A percentile compares a stretch with the other conserved stretches of the same genome.
These are phyloP conservation scores for Pachyuromys duprasi DNA, from an alignment of 2,797 vertebrate genomes.

Conservation along the genomic window DNA sequence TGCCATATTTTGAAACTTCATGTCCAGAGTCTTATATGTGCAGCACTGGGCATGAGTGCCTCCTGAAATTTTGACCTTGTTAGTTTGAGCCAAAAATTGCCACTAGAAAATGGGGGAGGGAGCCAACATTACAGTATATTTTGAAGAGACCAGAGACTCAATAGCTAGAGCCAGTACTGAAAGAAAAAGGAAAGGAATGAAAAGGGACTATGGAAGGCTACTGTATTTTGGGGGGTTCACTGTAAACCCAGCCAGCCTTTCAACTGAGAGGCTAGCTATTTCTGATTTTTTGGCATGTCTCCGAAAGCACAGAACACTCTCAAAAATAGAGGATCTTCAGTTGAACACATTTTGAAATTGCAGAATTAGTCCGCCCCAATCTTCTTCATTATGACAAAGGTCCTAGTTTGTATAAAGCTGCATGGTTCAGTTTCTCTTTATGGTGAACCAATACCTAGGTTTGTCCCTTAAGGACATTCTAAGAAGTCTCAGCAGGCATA, in stretches of 20 bases:
- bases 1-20: not conserved
- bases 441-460: not conserved
- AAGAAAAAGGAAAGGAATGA: not conserved
- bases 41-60: not conserved
- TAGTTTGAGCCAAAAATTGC: not conserved
- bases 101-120: not conserved
- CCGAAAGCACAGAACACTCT: not conserved
- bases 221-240: not conserved
- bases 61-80: not conserved
- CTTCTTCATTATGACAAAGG: not conserved
- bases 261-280: not conserved
- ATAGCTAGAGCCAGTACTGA: no score
- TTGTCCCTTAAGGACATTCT: slow-evolving; percentile 13
- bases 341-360: slow-evolving; percentile 6
- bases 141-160: not conserved
- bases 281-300: not conserved
- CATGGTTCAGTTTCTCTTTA: not conserved
- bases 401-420: not conserved
- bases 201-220: not conserved
- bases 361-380: not conserved
- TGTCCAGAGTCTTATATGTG: not conserved
- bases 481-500: slow-evolving; percentile 15
- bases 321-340: not conserved
- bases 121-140: not conserved
- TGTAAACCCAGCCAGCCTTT: not conserved